Conservation (phyloP, 2,888 invertebrate genomes). For the Orthosia cruda region DNA sequence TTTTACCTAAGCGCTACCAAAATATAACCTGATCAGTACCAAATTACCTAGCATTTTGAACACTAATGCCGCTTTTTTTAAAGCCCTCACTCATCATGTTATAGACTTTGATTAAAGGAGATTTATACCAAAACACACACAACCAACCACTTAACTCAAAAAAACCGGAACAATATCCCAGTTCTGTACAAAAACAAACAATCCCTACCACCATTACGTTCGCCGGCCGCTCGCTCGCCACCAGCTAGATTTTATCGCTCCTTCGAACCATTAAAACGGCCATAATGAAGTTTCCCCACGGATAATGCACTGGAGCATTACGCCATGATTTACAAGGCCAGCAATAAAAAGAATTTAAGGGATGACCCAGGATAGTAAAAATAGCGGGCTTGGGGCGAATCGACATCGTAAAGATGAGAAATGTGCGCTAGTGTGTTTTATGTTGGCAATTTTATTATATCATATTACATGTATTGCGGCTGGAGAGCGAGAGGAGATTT, state of each 20-base stretch:
- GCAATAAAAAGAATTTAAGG: constrained; percentile 92
- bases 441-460: constrained; percentile 79
- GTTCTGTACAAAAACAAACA: constrained; percentile 59
- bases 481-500: constrained; percentile 72
- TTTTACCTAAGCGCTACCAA: no score
- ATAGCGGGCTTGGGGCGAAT: constrained; percentile 78
- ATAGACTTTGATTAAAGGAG: no score
- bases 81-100: no score
- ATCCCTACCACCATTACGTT: constrained; percentile 75
- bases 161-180: constrained; percentile 62
- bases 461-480: constrained; percentile 73
- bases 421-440: constrained; percentile 82
- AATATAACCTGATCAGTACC: no score
- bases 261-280: constrained; percentile 91
- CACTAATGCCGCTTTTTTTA: no score
- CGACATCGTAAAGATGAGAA: constrained; percentile 89
- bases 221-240: constrained; percentile 77
- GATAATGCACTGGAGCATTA: constrained; percentile 91
- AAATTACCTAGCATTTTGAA: no score
- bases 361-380: constrained; percentile 89
- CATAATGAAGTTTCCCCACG: constrained; percentile 91
- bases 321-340: constrained; percentile 91
- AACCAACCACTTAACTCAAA: constrained; percentile 1
- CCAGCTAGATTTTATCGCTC: constrained; percentile 91
- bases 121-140: neutral